phyloP scores from a whole-genome alignment of 2,113 vertebrate species.

The Pao palembangensis region DNA sequence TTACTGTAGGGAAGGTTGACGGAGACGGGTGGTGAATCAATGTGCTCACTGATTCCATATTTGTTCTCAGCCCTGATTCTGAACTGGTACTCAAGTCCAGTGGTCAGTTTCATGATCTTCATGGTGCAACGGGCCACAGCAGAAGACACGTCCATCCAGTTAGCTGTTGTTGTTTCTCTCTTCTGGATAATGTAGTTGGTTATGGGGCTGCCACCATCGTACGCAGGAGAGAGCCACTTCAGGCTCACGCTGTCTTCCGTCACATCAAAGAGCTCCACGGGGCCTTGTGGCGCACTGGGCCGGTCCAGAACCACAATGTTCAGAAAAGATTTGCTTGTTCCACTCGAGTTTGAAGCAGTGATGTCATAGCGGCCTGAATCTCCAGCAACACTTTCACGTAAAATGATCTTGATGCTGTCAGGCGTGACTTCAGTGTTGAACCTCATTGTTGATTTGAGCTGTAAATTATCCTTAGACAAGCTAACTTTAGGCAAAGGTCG shows the following conservation, averaged over 20 bases:
- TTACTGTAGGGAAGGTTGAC: constrained; percentile 95
- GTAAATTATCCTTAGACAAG: constrained; percentile 83
- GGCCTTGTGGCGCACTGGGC: constrained; percentile 87
- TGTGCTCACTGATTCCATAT: constrained; percentile 94
- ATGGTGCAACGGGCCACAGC: constrained; percentile 90
- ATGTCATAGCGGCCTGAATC: constrained; percentile 94
- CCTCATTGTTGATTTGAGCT: constrained; percentile 90
- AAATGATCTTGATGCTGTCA: constrained; percentile 87
- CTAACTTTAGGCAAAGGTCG: constrained; percentile 89
- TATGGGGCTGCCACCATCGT: constrained; percentile 94
- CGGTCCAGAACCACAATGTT: constrained; percentile 92
- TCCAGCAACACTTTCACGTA: constrained; percentile 88
- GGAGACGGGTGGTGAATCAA: constrained; percentile 83
- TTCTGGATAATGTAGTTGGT: constrained; percentile 95
- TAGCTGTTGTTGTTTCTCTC: constrained; percentile 92
- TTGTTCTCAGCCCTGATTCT: constrained; percentile 97
- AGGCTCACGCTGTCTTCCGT: constrained; percentile 89
- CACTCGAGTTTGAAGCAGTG: constrained; percentile 90
- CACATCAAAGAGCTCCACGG: constrained; percentile 85
- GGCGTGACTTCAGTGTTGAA: constrained; percentile 92
- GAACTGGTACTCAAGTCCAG: constrained; percentile 95
- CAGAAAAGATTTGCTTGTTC: constrained; percentile 89
- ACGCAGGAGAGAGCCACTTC: constrained; percentile 89
- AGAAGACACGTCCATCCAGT: constrained; percentile 93
- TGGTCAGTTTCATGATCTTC: constrained; percentile 92